Conservation (phyloP, 2,888 invertebrate species). For the Tiliacea aurago region DNA sequence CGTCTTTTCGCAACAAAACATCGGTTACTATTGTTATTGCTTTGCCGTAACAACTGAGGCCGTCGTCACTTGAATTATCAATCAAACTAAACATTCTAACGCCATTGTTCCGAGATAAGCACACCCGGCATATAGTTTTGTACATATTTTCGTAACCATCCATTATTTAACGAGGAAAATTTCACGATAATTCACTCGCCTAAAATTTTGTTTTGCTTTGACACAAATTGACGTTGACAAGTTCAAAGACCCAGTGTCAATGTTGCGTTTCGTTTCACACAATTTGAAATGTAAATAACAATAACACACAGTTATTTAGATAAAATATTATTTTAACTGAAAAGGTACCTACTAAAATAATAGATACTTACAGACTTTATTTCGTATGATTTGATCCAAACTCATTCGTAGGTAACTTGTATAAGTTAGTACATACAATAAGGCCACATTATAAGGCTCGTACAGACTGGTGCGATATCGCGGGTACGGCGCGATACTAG, state of each 20-base stretch:
- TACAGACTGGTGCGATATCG: too few relatives aligned
- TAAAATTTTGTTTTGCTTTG: slow-evolving; percentile 31
- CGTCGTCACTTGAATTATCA: slow-evolving; percentile 72
- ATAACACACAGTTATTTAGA: not conserved
- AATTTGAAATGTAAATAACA: not conserved
- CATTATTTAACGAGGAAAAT: slow-evolving; percentile 64
- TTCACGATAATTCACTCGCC: not conserved
- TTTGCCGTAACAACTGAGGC: slow-evolving; percentile 79
- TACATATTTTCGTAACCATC: slow-evolving; percentile 74
- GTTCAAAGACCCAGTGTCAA: not conserved
- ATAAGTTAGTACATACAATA: too few relatives aligned
- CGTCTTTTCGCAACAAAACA: slow-evolving; percentile 73
- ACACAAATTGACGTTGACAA: slow-evolving; percentile 20
- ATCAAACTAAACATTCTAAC: slow-evolving; percentile 78
- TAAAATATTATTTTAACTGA: not conserved
- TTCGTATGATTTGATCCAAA: too few relatives aligned
- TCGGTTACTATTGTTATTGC: slow-evolving; percentile 75
- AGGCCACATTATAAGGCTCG: too few relatives aligned
- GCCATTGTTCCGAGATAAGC: slow-evolving; percentile 72
- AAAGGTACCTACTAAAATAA: not conserved
- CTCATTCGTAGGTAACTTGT: too few relatives aligned
- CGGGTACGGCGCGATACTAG: too few relatives aligned
- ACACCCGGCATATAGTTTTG: slow-evolving; percentile 80
- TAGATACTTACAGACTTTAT: too few relatives aligned
- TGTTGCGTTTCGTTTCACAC: slow-evolving; percentile 39